Evolutionary conservation across 2,888 invertebrate species (phyloP).

Genomic region (Stegana nigrithorax): DNA sequence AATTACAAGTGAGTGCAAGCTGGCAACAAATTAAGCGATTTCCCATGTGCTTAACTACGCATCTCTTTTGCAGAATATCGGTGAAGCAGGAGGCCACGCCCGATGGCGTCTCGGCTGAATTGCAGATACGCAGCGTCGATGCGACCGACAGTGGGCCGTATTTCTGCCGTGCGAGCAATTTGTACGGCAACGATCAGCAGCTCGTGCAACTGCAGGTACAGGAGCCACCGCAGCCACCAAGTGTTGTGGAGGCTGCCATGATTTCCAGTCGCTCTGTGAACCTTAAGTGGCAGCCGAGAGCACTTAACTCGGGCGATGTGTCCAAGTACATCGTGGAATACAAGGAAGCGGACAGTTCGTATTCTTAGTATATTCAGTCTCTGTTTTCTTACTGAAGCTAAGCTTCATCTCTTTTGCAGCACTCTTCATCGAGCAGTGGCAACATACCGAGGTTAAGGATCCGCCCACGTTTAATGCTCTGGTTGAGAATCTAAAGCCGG

Average conservation of each 20-base stretch:
- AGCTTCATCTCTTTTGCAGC: conserved; percentile 36
- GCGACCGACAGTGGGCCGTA: conserved; percentile 81
- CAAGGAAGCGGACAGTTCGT: conserved; percentile 73
- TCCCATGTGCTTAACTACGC: conserved; percentile 8
- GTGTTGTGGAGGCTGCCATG: conserved; percentile 76
- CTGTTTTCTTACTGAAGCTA: not conserved
- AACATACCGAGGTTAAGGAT: conserved; percentile 75
- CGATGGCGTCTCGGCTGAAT: conserved; percentile 77
- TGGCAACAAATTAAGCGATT: too few relatives aligned
- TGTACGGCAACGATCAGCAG: conserved; percentile 79
- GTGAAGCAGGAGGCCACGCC: conserved; percentile 78
- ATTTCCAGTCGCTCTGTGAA: conserved; percentile 79
- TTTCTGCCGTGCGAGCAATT: conserved; percentile 82
- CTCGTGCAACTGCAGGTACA: conserved; percentile 79
- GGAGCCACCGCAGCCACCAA: conserved; percentile 80
- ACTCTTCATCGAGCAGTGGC: conserved; percentile 72
- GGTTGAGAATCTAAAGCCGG: conserved; percentile 78
- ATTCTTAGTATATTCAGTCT: not conserved
- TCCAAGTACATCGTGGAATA: conserved; percentile 79
- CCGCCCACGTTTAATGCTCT: conserved; percentile 75
- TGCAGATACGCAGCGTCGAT: conserved; percentile 78
- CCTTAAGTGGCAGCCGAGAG: conserved; percentile 81
- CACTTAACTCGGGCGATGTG: conserved; percentile 77
- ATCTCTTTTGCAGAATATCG: conserved; percentile 67
- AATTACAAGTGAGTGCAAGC: conserved; percentile 76